Base-by-base conservation (phyloP, 2,888 invertebrate species). In the Callyntrura guangdongensis region DNA sequence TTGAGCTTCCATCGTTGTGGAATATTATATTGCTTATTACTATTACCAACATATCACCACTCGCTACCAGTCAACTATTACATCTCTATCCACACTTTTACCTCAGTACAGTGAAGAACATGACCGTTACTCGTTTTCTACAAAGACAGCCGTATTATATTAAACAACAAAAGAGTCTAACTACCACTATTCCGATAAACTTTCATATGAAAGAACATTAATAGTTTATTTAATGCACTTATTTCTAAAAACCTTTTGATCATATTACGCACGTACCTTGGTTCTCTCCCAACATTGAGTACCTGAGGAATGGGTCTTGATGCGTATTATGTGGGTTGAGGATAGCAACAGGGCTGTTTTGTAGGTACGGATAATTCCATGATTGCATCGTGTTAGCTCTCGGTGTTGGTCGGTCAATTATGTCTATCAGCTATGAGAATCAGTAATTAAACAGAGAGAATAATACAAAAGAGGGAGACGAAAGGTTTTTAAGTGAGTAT, bases 351-450 rank as follows among this genome's bases (percentile, higher is more conserved):
- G 93, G 93, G 86, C 92, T 92, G 86, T 92, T 92, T 85, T 93
- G 93, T 45, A 89, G 83, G 87, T 90, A 90, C 89, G 92, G 91
- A 79, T 93, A 93, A 84, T 93, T 92, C 93, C 93, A 93, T 90
- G 92, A 88, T 79, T 91, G 93, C 92, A 92, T 92, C 77, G 91
- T 92, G 83, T 92, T 92, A 86, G 88, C 90, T 90, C 92, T 92
- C 83, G 92, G 85, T 84, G 90, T 91, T 92, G 93, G 93, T 92
- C 92, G 92, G 91, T 93, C 93, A 90, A 93, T 93, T 91, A 93
- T 93, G 90, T 93, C 93, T 92, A 93, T 93, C 91, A 93, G 89
- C 93, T 93, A 84, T 17, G 53, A 49, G 74, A 74, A 89, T 83
- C 88, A 74, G 88, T 74, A 88, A 88, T 88, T 88, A 82, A 20